These are phyloP conservation scores for Habroteleia sp. DNA, from an alignment of 2,888 invertebrate genomes.

Conservation along the genomic window DNA sequence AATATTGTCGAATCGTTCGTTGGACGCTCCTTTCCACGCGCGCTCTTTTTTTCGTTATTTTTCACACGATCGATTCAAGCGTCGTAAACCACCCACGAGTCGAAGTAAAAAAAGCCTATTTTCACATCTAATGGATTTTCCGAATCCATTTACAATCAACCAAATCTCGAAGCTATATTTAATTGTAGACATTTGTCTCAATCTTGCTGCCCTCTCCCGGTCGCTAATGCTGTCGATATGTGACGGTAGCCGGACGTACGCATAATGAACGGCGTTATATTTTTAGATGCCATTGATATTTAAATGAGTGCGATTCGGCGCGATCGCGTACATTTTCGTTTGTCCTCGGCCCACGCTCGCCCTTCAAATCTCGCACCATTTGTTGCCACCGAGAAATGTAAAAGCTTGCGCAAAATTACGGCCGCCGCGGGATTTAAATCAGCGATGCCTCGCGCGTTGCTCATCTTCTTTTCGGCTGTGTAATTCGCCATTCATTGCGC, in stretches of 20 bases:
- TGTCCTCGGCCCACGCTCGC: conserved; percentile 61
- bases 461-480: no score
- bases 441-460: no score
- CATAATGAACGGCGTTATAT: conserved; percentile 63
- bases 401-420: no score
- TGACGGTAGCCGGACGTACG: conserved; percentile 18
- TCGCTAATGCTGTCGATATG: conserved; percentile 1
- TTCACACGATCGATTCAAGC: conserved; percentile 9
- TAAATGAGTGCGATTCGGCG: conserved; percentile 66
- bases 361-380: conserved; percentile 59
- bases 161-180: conserved; percentile 10
- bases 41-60: conserved; percentile 4
- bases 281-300: conserved; percentile 77
- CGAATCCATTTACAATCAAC: conserved; percentile 8
- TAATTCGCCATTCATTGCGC: no score
- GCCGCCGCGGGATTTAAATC: no score
- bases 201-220: conserved; percentile 1
- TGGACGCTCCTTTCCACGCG: conserved; percentile 17
- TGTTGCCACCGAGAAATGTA: conserved; percentile 25
- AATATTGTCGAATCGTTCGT: conserved; percentile 42
- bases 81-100: conserved; percentile 66
- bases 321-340: conserved; percentile 59
- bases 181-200: conserved; percentile 11
- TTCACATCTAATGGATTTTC: no score
- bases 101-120: conserved; percentile 14